These are phyloP conservation scores for Papilio polytes DNA, from an alignment of 1,140 invertebrate species.

Conservation along the genomic window DNA sequence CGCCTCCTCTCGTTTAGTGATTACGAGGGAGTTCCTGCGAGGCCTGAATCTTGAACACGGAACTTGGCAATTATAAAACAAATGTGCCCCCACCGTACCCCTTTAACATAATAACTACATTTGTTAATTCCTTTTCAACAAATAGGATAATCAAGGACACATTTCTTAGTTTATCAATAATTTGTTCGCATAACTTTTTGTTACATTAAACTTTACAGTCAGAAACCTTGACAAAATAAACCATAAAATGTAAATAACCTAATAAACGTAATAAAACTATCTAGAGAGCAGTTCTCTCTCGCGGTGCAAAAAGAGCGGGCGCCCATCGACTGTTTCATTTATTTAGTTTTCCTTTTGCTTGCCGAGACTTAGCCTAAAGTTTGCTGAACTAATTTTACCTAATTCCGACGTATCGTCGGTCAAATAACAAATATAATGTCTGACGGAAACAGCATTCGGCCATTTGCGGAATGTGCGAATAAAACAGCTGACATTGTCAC, in stretches of 20 bases:
- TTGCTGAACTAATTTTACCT: not conserved
- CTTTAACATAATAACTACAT: not conserved
- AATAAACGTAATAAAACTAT: too few species aligned
- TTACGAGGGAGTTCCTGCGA: not conserved
- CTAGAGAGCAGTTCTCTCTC: too few species aligned
- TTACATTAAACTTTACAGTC: too few species aligned
- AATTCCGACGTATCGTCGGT: not conserved
- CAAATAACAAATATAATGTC: not conserved
- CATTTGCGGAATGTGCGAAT: not conserved
- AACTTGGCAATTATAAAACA: constrained; percentile 1
- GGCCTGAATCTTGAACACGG: not conserved
- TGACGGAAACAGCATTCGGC: not conserved
- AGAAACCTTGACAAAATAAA: too few species aligned
- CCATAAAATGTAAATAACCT: too few species aligned
- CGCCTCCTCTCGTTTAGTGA: not conserved
- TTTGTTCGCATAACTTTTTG: too few species aligned
- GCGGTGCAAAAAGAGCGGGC: too few species aligned
- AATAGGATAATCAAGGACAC: too few species aligned
- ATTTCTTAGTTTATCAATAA: too few species aligned
- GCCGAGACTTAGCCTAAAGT: not conserved
- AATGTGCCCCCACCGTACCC: not conserved
- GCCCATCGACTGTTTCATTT: not conserved
- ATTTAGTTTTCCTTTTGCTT: not conserved
- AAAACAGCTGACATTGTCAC: not conserved
- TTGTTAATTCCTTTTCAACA: too few species aligned